Evolutionary conservation across 1,140 invertebrate species (phyloP).

Genomic region (Harpegnathos saltator): DNA sequence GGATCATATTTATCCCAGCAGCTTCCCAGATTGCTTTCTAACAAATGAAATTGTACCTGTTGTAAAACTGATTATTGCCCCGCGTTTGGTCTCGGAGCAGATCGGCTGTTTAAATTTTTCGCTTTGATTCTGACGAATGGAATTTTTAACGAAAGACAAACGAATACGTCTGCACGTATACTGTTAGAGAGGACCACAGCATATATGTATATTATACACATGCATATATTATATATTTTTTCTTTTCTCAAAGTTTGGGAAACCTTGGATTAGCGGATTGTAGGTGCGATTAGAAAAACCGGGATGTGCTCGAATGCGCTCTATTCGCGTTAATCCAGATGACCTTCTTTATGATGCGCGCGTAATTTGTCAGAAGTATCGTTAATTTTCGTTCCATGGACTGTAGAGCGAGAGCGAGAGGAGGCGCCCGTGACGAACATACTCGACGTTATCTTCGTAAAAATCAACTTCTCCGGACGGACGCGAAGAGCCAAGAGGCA

Average conservation of each 20-base stretch:
- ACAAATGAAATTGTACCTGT: not conserved
- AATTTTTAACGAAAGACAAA: not conserved
- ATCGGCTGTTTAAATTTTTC: not conserved
- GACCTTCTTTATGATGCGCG: constrained; percentile 38
- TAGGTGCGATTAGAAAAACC: constrained; percentile 36
- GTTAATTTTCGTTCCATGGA: constrained; percentile 32
- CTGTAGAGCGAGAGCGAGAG: not conserved
- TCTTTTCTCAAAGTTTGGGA: constrained; percentile 43
- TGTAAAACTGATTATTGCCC: not conserved
- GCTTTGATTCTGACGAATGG: not conserved
- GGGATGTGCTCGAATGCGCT: not conserved
- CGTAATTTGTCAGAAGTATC: constrained; percentile 23
- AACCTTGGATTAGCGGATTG: constrained; percentile 37
- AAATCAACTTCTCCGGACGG: constrained; percentile 1
- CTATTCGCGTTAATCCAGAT: constrained; percentile 15
- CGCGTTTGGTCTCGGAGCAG: not conserved
- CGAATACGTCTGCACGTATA: not conserved
- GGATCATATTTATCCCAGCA: not conserved
- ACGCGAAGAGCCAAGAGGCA: not conserved
- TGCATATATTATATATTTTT: no score
- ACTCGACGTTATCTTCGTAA: not conserved
- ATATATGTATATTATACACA: no score
- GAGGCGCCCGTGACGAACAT: not conserved
- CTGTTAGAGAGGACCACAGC: not conserved
- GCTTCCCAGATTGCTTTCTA: constrained; percentile 7